A percentile compares a stretch with the other conserved stretches of the same genome.
Conservation (phyloP, 2,113 vertebrate species). For the Notarius lentiginosus region DNA sequence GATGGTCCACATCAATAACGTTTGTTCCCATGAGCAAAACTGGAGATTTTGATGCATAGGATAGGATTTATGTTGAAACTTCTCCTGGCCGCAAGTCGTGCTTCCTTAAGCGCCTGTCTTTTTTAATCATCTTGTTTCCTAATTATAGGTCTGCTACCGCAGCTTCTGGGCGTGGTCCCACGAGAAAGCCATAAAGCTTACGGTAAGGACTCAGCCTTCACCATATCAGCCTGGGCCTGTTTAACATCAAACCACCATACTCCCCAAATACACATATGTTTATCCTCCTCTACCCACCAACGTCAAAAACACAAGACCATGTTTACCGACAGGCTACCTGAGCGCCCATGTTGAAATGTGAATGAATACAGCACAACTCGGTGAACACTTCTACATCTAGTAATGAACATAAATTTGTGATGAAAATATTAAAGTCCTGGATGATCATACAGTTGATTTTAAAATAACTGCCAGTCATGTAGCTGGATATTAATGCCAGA, state of each 20-base stretch:
- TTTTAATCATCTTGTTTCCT: slow-evolving; percentile 74
- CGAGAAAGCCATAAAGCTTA: slow-evolving; percentile 93
- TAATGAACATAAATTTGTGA: not conserved
- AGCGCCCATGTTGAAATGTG: not conserved
- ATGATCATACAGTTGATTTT: not conserved
- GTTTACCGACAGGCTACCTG: slow-evolving; percentile 14
- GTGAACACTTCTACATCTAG: not conserved
- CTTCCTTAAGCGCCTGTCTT: slow-evolving; percentile 56
- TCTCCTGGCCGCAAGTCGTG: slow-evolving; percentile 36
- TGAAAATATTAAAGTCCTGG: not conserved
- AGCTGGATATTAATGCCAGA: not conserved
- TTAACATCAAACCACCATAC: slow-evolving; percentile 48
- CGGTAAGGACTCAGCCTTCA: slow-evolving; percentile 79
- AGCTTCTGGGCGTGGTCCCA: slow-evolving; percentile 93
- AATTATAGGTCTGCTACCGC: slow-evolving; percentile 90
- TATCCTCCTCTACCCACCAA: slow-evolving; percentile 13
- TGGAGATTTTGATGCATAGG: slow-evolving; percentile 70
- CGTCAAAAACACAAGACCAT: slow-evolving; percentile 16
- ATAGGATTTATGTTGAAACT: slow-evolving; percentile 54
- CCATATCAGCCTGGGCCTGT: slow-evolving; percentile 50
- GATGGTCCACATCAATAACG: slow-evolving; percentile 76
- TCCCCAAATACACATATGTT: slow-evolving; percentile 39
- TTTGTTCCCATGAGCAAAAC: slow-evolving; percentile 73
- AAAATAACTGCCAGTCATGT: not conserved
- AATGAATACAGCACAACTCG: slow-evolving; percentile 1